Conservation (phyloP, 1,140 invertebrate species). For the Eumeta japonica region DNA sequence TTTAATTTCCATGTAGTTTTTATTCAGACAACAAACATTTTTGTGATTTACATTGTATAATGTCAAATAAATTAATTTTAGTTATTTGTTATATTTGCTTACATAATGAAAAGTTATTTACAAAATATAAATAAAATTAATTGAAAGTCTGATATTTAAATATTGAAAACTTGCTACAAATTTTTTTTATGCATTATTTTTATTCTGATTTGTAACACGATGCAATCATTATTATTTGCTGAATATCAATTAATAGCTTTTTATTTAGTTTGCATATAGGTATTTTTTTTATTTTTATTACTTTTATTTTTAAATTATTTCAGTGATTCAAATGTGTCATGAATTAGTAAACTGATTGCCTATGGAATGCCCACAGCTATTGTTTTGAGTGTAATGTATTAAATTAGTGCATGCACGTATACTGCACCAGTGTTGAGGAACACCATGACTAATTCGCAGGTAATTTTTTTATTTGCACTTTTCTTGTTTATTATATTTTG, state of each 20-base stretch:
- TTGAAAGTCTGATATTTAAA: no score
- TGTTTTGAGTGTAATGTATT: conserved; percentile 42
- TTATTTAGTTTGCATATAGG: conserved; percentile 19
- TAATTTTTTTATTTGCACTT: conserved; percentile 19
- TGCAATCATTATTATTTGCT: not conserved
- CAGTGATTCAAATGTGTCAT: conserved; percentile 52
- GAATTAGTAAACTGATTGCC: conserved; percentile 40
- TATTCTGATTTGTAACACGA: conserved; percentile 21
- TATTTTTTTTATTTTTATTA: no score
- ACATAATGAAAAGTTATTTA: no score
- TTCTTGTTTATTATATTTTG: conserved; percentile 20
- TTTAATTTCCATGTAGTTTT: no score
- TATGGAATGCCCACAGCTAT: conserved; percentile 49
- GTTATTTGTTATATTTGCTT: not conserved
- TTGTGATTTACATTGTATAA: no score
- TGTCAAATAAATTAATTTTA: not conserved
- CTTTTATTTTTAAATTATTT: conserved; percentile 44
- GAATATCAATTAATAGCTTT: conserved; percentile 1
- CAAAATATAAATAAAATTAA: no score
- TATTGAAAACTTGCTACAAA: no score
- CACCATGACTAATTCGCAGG: conserved; percentile 56
- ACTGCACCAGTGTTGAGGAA: conserved; percentile 35
- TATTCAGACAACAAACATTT: no score
- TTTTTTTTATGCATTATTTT: not conserved
- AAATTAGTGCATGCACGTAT: conserved; percentile 45